Percentiles rank a stretch among this genome's conserved stretches.
phyloP scores from a whole-genome alignment of 2,113 vertebrate species.

The Ochotona princeps region DNA sequence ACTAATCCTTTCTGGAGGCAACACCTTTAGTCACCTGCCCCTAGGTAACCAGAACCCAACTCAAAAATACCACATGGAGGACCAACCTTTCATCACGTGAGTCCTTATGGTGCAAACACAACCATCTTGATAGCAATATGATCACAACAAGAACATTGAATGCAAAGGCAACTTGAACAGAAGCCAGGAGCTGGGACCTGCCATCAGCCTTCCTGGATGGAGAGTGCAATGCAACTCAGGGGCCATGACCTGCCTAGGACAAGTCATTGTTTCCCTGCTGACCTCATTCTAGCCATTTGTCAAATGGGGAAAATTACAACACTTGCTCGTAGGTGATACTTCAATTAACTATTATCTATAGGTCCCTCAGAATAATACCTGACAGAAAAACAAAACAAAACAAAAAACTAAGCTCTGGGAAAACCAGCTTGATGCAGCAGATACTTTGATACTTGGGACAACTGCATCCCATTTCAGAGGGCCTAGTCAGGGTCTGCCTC shows the following conservation, averaged over 20 bases:
- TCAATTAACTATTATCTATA: not conserved
- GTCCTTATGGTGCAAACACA: too few relatives aligned
- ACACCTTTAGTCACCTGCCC: too few relatives aligned
- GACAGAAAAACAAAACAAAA: not conserved
- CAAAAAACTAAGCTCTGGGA: slow-evolving; percentile 1
- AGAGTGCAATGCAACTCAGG: not conserved
- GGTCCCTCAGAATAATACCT: not conserved
- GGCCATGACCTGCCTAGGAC: too few relatives aligned
- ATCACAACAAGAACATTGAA: not conserved
- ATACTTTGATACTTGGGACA: too few relatives aligned
- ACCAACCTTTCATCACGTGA: too few relatives aligned
- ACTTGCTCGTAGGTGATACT: not conserved
- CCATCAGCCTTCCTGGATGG: not conserved
- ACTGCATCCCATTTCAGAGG: too few relatives aligned
- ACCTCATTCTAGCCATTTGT: not conserved
- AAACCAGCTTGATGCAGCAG: too few relatives aligned
- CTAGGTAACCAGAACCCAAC: too few relatives aligned
- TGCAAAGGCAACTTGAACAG: not conserved
- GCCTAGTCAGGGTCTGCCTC: too few relatives aligned
- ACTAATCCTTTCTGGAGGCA: too few relatives aligned
- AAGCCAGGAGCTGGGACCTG: not conserved
- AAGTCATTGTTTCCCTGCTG: not conserved
- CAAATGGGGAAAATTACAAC: not conserved
- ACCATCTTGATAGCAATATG: not conserved
- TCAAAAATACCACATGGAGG: too few relatives aligned